phyloP scores from a whole-genome alignment of 2,888 invertebrate species.

The Plagodis dolabraria region DNA sequence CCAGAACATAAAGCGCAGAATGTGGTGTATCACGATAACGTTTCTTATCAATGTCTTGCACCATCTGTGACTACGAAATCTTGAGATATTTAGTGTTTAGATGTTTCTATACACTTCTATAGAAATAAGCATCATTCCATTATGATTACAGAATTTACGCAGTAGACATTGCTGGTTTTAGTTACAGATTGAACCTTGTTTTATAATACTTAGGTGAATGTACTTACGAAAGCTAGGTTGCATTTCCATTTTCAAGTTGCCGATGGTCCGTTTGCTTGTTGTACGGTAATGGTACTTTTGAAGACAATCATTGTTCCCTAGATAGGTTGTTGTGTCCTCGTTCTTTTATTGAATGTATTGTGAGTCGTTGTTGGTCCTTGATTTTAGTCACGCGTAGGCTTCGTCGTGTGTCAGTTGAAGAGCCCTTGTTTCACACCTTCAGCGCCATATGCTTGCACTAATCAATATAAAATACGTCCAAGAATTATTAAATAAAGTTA shows the following conservation, averaged over 20 bases:
- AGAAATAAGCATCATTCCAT: constrained; percentile 25
- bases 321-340: constrained; percentile 51
- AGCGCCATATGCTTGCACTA: constrained; percentile 11
- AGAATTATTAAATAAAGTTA: neutral
- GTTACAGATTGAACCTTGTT: neutral
- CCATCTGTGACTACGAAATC: constrained; percentile 27
- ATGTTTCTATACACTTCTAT: constrained; percentile 40
- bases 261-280: neutral
- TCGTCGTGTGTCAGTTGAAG: constrained; percentile 65
- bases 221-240: neutral
- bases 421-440: constrained; percentile 34
- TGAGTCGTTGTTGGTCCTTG: constrained; percentile 54
- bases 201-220: neutral
- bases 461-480: constrained; percentile 1
- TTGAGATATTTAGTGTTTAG: constrained; percentile 37
- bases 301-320: constrained; percentile 40
- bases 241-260: neutral
- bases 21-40: constrained; percentile 52
- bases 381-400: constrained; percentile 76
- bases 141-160: constrained; percentile 4
- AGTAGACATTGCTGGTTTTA: neutral
- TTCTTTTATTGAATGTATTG: constrained; percentile 53
- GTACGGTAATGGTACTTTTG: neutral
- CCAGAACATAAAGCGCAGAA: constrained; percentile 38
- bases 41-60: constrained; percentile 47